These are phyloP conservation scores for Pongo pygmaeus DNA, from an alignment of 2,113 vertebrate species.

Conservation along the genomic window DNA sequence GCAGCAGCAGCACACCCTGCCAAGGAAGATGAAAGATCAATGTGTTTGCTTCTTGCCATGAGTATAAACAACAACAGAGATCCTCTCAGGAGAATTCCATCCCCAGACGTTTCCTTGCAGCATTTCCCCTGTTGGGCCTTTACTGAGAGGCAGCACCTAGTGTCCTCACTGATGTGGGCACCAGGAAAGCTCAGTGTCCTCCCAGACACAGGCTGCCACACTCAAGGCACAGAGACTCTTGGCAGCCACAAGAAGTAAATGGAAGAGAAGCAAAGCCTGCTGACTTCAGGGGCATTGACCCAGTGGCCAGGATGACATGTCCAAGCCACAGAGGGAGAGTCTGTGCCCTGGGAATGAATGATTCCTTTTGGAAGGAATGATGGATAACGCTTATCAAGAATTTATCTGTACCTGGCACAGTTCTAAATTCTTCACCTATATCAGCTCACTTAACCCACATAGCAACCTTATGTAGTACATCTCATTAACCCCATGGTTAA, in stretches of 20 bases:
- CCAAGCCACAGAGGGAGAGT: neutral
- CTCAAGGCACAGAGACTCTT: rapidly evolving
- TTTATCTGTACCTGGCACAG: rapidly evolving
- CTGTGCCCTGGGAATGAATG: conserved; percentile 3
- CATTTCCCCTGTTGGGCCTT: conserved; percentile 50
- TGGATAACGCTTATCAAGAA: neutral
- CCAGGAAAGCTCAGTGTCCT: conserved; percentile 49
- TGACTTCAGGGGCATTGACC: neutral
- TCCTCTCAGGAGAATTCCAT: conserved; percentile 59
- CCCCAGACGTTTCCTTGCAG: conserved; percentile 2
- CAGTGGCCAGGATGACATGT: conserved; percentile 44
- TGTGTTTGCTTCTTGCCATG: conserved; percentile 76
- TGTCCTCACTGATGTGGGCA: conserved; percentile 56
- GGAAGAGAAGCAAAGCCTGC: neutral
- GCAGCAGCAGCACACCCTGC: conserved; percentile 63
- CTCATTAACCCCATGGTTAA: neutral
- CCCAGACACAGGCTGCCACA: neutral
- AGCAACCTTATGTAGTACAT: neutral
- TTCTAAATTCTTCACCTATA: neutral
- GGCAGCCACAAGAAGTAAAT: neutral
- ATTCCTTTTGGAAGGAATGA: neutral
- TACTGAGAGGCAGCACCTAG: conserved; percentile 13
- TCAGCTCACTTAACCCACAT: no score
- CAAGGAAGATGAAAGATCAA: conserved; percentile 79
- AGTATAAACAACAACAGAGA: conserved; percentile 69